These are phyloP conservation scores for Sycophaga agraensis DNA, from an alignment of 1,140 invertebrate genomes.

Conservation along the genomic window DNA sequence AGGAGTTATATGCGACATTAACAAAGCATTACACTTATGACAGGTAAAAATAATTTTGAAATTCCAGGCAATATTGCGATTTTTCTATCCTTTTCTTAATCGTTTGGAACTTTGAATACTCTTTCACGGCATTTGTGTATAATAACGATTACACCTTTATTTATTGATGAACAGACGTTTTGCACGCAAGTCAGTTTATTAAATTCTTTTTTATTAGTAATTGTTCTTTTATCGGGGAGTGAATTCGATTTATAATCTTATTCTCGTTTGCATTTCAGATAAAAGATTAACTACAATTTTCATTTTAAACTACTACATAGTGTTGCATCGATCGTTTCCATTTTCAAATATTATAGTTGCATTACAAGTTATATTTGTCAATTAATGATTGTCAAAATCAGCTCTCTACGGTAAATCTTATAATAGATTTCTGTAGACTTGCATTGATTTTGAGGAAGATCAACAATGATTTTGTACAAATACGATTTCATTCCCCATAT, in stretches of 20 bases:
- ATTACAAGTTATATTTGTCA: too few relatives aligned
- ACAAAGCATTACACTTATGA: slow-evolving; percentile 27
- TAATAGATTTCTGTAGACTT: too few relatives aligned
- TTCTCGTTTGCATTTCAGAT: not conserved
- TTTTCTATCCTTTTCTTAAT: not conserved
- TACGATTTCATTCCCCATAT: slow-evolving; percentile 14
- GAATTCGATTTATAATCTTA: not conserved
- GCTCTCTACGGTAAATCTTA: too few relatives aligned
- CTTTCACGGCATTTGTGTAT: not conserved
- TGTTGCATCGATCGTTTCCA: too few relatives aligned
- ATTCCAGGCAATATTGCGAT: slow-evolving; percentile 31
- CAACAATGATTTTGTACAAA: slow-evolving; percentile 9
- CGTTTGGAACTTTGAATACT: slow-evolving; percentile 21
- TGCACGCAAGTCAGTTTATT: not conserved
- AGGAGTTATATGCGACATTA: slow-evolving; percentile 13
- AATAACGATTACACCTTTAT: not conserved
- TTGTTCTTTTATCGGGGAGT: not conserved
- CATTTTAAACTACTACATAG: not conserved
- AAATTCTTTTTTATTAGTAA: not conserved
- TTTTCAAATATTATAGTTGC: too few relatives aligned
- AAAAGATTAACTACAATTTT: not conserved
- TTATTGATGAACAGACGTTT: not conserved
- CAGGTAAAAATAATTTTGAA: slow-evolving; percentile 41
- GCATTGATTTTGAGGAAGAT: not conserved
- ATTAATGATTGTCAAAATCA: too few relatives aligned